Percentiles rank a stretch among this genome's conserved stretches.
phyloP scores from a whole-genome alignment of 2,888 invertebrate species.

The Nysson spinosus region DNA sequence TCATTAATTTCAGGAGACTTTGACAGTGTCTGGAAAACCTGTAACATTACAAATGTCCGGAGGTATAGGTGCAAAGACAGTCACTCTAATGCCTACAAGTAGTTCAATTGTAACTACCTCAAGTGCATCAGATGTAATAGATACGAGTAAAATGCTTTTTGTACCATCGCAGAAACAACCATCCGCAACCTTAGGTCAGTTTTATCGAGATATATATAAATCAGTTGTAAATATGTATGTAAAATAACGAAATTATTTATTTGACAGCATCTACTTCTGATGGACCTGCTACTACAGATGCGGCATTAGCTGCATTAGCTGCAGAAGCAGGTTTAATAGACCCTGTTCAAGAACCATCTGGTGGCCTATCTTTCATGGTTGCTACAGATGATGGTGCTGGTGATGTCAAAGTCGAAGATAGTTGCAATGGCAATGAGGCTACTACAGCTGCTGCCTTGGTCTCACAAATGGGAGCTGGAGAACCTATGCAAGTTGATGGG shows the following conservation, averaged over 20 bases:
- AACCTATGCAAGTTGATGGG: slow-evolving; percentile 74
- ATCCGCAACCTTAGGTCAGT: slow-evolving; percentile 79
- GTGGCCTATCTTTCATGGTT: slow-evolving; percentile 73
- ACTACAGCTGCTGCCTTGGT: slow-evolving; percentile 66
- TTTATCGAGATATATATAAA: no score
- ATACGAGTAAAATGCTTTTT: slow-evolving; percentile 73
- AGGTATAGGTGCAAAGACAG: slow-evolving; percentile 81
- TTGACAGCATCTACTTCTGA: slow-evolving; percentile 80
- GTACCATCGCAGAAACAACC: slow-evolving; percentile 79
- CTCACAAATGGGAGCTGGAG: slow-evolving; percentile 66
- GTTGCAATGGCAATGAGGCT: slow-evolving; percentile 74
- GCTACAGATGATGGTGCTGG: slow-evolving; percentile 66
- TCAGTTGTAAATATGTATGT: no score
- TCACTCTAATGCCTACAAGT: slow-evolving; percentile 80
- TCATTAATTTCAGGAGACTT: no score
- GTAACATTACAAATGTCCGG: slow-evolving; percentile 85
- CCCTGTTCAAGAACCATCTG: slow-evolving; percentile 76
- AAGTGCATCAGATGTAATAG: slow-evolving; percentile 67
- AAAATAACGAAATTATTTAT: no score
- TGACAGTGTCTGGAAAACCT: slow-evolving; percentile 85
- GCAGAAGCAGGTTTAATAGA: slow-evolving; percentile 82
- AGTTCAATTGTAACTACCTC: slow-evolving; percentile 72
- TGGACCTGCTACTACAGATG: slow-evolving; percentile 82
- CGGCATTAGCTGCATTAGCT: slow-evolving; percentile 81
- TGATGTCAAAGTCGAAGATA: slow-evolving; percentile 72